Percentiles rank a stretch among this genome's conserved stretches.
Evolutionary conservation across 2,113 vertebrate genomes (phyloP).

Genomic region (Oryzias celebensis): DNA sequence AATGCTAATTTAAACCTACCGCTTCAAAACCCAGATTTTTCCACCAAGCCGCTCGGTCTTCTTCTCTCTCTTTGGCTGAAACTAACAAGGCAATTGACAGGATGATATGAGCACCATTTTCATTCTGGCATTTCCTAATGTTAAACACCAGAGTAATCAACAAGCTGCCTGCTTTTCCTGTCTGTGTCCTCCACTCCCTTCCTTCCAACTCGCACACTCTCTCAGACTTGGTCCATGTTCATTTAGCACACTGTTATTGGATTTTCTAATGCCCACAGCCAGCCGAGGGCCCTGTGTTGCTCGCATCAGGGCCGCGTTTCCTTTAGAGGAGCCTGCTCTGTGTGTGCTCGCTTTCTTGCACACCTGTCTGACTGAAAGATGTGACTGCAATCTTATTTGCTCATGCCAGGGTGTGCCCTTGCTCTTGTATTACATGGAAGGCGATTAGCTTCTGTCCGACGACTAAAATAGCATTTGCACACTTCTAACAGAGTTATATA

Average conservation of each 20-base stretch:
- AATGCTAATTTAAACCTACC: conserved; percentile 62
- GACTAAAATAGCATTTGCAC: conserved; percentile 25
- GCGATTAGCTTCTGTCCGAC: conserved; percentile 43
- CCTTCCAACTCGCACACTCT: conserved; percentile 31
- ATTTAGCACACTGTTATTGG: conserved; percentile 70
- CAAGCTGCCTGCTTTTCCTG: conserved; percentile 61
- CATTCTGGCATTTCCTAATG: conserved; percentile 72
- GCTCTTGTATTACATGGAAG: conserved; percentile 38
- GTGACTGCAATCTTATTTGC: conserved; percentile 11
- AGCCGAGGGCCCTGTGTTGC: conserved; percentile 40
- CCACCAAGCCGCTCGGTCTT: conserved; percentile 24
- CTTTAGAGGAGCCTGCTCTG: conserved; percentile 61
- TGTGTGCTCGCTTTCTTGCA: conserved; percentile 36
- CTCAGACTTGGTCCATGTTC: conserved; percentile 42
- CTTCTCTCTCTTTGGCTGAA: conserved; percentile 44
- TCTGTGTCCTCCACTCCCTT: conserved; percentile 41
- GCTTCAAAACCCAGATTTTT: conserved; percentile 50
- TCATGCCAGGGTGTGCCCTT: conserved; percentile 6
- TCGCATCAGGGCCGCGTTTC: conserved; percentile 52
- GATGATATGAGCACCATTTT: conserved; percentile 63
- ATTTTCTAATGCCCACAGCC: conserved; percentile 60
- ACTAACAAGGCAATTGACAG: conserved; percentile 75
- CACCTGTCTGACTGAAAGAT: conserved; percentile 25
- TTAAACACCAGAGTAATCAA: conserved; percentile 75
- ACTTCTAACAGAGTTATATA: conserved; percentile 6